These are phyloP conservation scores for Noturus placidus DNA, from an alignment of 2,113 vertebrate species.

Conservation along the genomic window DNA sequence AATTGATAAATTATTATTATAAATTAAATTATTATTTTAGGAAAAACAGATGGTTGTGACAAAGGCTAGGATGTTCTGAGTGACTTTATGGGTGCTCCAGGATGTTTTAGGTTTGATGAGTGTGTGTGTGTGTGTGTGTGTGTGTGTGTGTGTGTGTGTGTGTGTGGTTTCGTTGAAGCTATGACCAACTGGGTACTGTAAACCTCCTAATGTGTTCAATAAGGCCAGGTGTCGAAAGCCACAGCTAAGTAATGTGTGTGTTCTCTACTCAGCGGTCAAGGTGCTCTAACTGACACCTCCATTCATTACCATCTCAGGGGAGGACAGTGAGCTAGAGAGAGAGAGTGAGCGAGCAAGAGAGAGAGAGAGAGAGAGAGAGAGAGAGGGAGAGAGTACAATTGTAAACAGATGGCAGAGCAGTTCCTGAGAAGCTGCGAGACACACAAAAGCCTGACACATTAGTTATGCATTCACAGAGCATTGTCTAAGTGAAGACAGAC, in stretches of 20 bases:
- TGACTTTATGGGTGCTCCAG: slow-evolving; percentile 9
- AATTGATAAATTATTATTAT: too few relatives aligned
- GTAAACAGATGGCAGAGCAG: slow-evolving; percentile 42
- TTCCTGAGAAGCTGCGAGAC: slow-evolving; percentile 45
- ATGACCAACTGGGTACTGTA: slow-evolving; percentile 41
- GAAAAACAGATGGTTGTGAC: slow-evolving; percentile 7
- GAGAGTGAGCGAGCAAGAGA: background rate
- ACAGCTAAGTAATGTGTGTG: slow-evolving; percentile 51
- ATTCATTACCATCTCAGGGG: slow-evolving; percentile 59
- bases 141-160: background rate
- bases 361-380: slow-evolving; percentile 16
- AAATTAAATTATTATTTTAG: too few relatives aligned
- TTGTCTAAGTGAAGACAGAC: slow-evolving; percentile 46
- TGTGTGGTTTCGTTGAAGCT: slow-evolving; percentile 35
- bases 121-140: background rate
- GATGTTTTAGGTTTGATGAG: background rate
- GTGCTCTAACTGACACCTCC: slow-evolving; percentile 58
- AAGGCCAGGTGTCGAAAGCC: slow-evolving; percentile 51
- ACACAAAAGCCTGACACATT: slow-evolving; percentile 48
- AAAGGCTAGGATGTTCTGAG: background rate
- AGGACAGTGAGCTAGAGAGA: slow-evolving; percentile 38
- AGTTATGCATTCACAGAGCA: slow-evolving; percentile 45
- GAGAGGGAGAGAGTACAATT: slow-evolving; percentile 16
- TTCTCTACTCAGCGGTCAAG: slow-evolving; percentile 51
- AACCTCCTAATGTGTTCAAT: slow-evolving; percentile 49